Evolutionary conservation across 2,797 vertebrate species (phyloP), one percentile per base, ranked within the genome.

Genomic region (Nasua narica): DNA sequence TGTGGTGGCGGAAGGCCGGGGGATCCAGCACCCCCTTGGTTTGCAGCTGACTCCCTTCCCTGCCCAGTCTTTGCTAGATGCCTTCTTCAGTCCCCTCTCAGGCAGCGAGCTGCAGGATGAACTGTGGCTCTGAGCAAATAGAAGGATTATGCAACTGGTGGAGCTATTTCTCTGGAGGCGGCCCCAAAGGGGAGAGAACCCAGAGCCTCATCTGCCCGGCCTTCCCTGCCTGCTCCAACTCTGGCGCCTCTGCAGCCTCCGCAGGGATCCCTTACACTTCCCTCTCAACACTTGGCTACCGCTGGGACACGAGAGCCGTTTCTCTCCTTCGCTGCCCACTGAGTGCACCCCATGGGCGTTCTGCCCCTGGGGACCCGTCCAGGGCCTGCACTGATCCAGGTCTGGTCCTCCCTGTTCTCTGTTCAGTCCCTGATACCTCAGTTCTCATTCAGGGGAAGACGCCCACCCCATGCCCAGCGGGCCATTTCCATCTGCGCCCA

Each of bases 71-170:
- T 69, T 88, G 56, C 69, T 48, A 74, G 43, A 11, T 46, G 94
- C 35, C 54, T 79, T n/a, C 54, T 72, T 81, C 87, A 48, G 9
- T 60, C 74, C 10, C 48, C 35, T 95, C 50, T 23, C 27, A 48
- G 52, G 15, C 78, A 10, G 95, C 0, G 3, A 0, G 7, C 77
- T 88, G 94, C 50, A 92, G 87, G 56, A 14, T 10, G 7, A 46
- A 87, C 87, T 50, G 81, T 50, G 0, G 8, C 37, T 94, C 74
- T 81, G 62, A 91, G 50, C 95, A 91, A 98, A 98, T 32, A 98
- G 95, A 93, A 82, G 23, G 92, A 67, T 98, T 85, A 2, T 13
- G 62, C 93, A 96, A 0, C 10, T 60, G 52, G n/a, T 29, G n/a
- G 77, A 43, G n/a, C 74, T 74, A 4, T 86, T 29, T 52, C 54